A percentile compares a stretch with the other conserved stretches of the same genome.
phyloP scores from a whole-genome alignment of 2,888 invertebrate genomes.

The Bellardia bayeri region DNA sequence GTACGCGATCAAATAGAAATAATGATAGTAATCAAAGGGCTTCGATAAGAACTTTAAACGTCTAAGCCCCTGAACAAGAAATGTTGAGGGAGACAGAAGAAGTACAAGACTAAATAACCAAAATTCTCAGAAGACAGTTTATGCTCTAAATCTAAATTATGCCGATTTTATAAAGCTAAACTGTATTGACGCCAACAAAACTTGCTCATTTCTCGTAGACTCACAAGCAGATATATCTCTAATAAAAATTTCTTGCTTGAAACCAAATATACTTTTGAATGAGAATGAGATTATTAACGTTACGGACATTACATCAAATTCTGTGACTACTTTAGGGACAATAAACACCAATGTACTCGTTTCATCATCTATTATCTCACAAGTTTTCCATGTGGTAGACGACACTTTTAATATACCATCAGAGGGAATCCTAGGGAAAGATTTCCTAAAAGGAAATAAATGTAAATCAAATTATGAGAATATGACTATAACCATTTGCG shows the following conservation, averaged over 20 bases:
- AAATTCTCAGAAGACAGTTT: slow-evolving; percentile 6
- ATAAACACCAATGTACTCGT: neutral
- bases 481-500: neutral
- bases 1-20: neutral
- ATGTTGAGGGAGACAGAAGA: slow-evolving; percentile 8
- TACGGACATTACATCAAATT: slow-evolving; percentile 10
- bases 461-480: neutral
- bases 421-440: neutral
- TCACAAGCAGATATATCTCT: slow-evolving; percentile 14
- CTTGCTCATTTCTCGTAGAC: slow-evolving; percentile 23
- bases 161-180: slow-evolving; percentile 24
- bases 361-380: neutral
- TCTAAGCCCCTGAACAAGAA: neutral
- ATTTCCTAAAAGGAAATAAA: slow-evolving; percentile 3
- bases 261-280: neutral
- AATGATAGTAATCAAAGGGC: neutral
- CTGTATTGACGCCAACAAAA: neutral
- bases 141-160: slow-evolving; percentile 14
- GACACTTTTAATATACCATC: slow-evolving; percentile 10
- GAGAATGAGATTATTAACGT: slow-evolving; percentile 8
- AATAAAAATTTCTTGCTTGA: slow-evolving; percentile 1
- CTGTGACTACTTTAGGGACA: neutral
- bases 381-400: slow-evolving; percentile 15
- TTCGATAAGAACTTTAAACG: slow-evolving; percentile 9
- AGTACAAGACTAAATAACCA: neutral